Evolutionary conservation across 2,888 invertebrate genomes (phyloP), one percentile per base, ranked within the genome.

Genomic region (Luperina nickerlii): DNA sequence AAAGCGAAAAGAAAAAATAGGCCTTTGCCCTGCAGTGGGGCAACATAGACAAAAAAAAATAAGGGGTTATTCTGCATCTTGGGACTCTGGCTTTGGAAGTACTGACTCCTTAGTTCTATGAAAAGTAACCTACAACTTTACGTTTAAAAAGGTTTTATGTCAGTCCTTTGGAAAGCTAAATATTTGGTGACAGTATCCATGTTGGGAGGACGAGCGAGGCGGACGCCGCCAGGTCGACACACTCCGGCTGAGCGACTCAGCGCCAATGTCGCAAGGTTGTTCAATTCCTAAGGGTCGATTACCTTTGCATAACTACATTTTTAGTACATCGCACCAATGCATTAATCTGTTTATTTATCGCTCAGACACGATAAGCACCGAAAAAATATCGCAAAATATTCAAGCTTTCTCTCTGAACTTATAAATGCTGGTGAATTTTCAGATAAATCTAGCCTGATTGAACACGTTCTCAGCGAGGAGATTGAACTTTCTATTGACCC

Each of bases 261-360:
- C 85, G 85, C 82, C 92, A 92, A 92, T 90, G 92, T 92, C 93
- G 89, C 88, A 82, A 91, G 93, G 92, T 91, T 93, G 88, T 90
- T 88, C 90, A 88, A 87, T 84, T 78, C 88, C 78, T 78, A 78
- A 88, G 84, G 92, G 90, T 89, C 92, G 89, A 88, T 84, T 84
- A 92, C 91, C 91, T 89, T 80, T 83, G 79, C 74, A 82, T 79
- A 88, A 89, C 87, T 87, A 74, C 76, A 78, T 82, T 81, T 82
- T 81, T 20, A 66, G 42, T 60, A 42, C 27, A 79, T 84, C 76
- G 74, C 60, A 27, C 78, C 84, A 89, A 82, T 88, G 87, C 85
- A 77, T 85, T 83, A 89, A 89, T 83, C 87, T 79, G 78, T 85
- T 81, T 87, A 78, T 88, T 87, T 87, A 88, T 83, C 76, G 73